Evolutionary conservation across 2,888 invertebrate species (phyloP).

Genomic region (Lepidocyrtoides sp.): DNA sequence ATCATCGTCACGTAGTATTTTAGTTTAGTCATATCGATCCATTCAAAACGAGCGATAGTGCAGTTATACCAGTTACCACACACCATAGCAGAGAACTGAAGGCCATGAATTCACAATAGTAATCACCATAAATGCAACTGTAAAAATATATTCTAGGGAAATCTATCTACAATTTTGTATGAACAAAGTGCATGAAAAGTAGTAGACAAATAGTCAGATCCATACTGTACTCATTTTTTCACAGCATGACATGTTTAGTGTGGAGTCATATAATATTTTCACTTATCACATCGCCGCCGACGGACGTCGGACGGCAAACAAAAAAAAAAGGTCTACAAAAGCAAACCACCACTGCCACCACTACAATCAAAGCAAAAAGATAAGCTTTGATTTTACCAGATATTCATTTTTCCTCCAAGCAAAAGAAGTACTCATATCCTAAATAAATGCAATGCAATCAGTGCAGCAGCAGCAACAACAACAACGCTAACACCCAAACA

Average conservation of each 20-base stretch:
- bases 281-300: background rate
- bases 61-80: too few relatives aligned
- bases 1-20: background rate
- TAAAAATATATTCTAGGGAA: background rate
- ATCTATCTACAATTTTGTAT: background rate
- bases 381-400: constrained; percentile 38
- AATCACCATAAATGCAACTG: background rate
- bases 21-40: background rate
- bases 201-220: background rate
- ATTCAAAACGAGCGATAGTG: background rate
- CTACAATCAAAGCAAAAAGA: background rate
- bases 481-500: too few relatives aligned
- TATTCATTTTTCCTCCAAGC: background rate
- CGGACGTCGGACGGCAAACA: background rate
- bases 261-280: background rate
- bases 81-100: too few relatives aligned
- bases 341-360: background rate
- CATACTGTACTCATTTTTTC: background rate
- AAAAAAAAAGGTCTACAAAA: background rate
- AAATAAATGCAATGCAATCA: background rate
- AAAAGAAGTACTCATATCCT: background rate
- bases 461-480: background rate
- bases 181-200: background rate
- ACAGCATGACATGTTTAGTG: background rate
- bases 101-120: background rate